Evolutionary conservation across 2,113 vertebrate genomes (phyloP), one percentile per base, ranked within the genome.

Genomic region (Dunckerocampus dactyliophorus): DNA sequence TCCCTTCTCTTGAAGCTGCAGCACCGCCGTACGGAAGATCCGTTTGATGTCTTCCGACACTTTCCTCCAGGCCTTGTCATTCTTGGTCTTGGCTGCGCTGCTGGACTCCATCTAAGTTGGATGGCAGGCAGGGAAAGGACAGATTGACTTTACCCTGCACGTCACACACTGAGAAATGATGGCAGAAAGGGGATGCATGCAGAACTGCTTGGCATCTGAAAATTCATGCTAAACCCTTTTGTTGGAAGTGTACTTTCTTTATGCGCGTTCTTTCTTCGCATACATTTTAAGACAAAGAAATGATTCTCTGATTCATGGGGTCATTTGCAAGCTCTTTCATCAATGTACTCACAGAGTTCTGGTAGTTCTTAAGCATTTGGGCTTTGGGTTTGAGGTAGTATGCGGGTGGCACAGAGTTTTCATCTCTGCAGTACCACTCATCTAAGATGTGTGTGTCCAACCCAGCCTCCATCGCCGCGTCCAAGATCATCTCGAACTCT

Each of bases 401-500:
- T 0, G 95, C 89, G 62, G 97, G 95, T 0, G 97, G 97, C 75
- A 98, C 97, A 0, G 95, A 92, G 45, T 99, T 99, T 89, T 99
- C 97, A 75, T 99, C 97, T 50, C 97, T 92, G 86, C 97, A 97
- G 84, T 97, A 99, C 95, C 95, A 98, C 84, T 98, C 96, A 74
- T 99, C 97, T 82, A 99, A 85, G 76, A 95, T 74, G 88, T 90
- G 93, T 46, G 96, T 98, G 76, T 98, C 95, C 71, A 98, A 82
- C 71, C 95, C 94, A 0, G 93, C 94, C 80, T 98, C 96, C 28
- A 95, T 37, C 1, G 96, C 94, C 6, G 95, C 95, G 63, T 99
- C 97, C 82, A 98, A 85, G 83, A 99, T 98, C 95, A 97, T 98
- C 87, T 99, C 97, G 67, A 99, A 99, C 88, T 99, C 97, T 0